Base-by-base conservation (phyloP, 2,888 invertebrate genomes). In the Formica aserva region DNA sequence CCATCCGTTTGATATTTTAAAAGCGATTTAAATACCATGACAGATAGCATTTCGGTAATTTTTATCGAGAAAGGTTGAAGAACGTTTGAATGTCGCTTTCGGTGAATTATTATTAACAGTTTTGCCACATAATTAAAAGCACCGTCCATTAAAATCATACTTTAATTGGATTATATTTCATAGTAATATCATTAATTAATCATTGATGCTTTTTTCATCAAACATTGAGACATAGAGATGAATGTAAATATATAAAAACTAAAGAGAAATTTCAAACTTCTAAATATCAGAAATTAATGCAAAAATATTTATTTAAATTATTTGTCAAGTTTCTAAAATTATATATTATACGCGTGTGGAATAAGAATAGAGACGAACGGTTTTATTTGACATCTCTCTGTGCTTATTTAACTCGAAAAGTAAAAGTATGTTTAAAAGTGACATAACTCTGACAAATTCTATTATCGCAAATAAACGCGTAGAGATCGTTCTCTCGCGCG, bases 1-100 rank as follows among this genome's bases (percentile, higher is more conserved):
- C 22, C 75, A 62, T 76, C 63, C 77, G 52, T 76, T 78, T 69
- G 82, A 18, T 83, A 81, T 83, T 83, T 82, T 55, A 26, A 83
- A 65, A 80, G 78, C 66, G 45, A 77, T 82, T 77, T 82, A 82
- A 78, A 82, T 66, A 82, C 26, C 82, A 66, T 11, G 48, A 11
- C 35, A 15, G 63, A 63, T 82, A 82, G 65, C 81, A 82, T 82
- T 80, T 80, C 78, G 78, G 26, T 80, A 22, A 60, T 18, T 80
- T 80, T 80, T 80, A 13, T 9, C 29, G 29, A 69, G 78, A 72
- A 80, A 45, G 45, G 15, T 72, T 11, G 22, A 18, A 45, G 45
- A 45, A 78, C 3, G 9, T 15, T 22, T n/a, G 38, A 8, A 15
- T 15, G 57, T 32, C 38, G 13, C 48, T 78, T 71, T 78, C 26